A percentile compares a stretch with the other conserved stretches of the same genome.
Evolutionary conservation across 2,888 invertebrate genomes (phyloP).

Genomic region (Rhagophthalmus giganteus): DNA sequence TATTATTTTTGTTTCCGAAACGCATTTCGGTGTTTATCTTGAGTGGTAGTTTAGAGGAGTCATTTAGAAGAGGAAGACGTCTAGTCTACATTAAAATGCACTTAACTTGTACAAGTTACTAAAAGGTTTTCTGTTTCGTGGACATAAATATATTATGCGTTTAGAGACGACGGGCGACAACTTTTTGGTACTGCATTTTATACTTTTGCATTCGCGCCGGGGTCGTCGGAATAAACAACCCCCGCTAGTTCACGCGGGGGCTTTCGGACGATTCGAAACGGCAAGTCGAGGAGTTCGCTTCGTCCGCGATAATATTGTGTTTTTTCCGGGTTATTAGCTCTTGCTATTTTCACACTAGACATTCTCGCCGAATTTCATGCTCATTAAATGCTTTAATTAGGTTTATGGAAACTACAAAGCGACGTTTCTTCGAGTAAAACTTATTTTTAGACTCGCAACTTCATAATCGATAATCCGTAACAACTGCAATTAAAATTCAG

Average conservation of each 20-base stretch:
- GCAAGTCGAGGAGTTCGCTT: no score
- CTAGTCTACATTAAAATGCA: conserved; percentile 50
- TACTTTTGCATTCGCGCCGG: conserved; percentile 3
- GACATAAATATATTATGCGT: conserved; percentile 45
- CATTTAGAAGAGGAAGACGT: conserved; percentile 43
- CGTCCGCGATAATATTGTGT: no score
- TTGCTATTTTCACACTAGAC: conserved; percentile 18
- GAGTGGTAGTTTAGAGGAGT: conserved; percentile 31
- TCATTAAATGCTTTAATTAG: conserved; percentile 20
- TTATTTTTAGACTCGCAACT: conserved; percentile 6
- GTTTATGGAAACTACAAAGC: conserved; percentile 14
- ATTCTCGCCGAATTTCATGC: conserved; percentile 18
- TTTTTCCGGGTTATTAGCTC: no score
- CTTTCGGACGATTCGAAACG: no score
- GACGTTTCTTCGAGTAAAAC: conserved; percentile 4
- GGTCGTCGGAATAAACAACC: no score
- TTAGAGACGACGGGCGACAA: conserved; percentile 26
- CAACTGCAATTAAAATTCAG: background rate
- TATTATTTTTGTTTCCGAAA: background rate
- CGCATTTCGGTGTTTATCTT: background rate
- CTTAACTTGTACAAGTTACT: conserved; percentile 48
- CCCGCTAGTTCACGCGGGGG: no score
- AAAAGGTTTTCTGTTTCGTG: conserved; percentile 47
- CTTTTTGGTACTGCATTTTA: conserved; percentile 12
- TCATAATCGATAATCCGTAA: background rate